phyloP scores from a whole-genome alignment of 2,797 vertebrate genomes.

The Danio jaintianensis region DNA sequence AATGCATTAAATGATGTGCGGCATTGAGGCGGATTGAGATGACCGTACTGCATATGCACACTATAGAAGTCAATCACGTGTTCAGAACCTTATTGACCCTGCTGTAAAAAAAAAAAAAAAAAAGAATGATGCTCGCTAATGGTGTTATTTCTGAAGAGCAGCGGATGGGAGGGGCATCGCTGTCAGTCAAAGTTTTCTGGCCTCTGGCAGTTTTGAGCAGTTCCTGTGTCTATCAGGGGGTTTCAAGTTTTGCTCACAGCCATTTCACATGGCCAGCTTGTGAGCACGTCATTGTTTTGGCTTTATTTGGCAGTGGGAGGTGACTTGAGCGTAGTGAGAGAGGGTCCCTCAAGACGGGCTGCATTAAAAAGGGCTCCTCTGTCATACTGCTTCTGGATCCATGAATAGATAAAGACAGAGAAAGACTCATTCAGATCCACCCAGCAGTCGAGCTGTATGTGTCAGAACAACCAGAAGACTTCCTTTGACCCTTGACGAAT shows the following conservation, averaged over 20 bases:
- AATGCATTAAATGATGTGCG: background rate
- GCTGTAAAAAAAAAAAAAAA: background rate
- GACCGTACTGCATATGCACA: background rate
- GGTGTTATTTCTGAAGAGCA: slow-evolving; percentile 1
- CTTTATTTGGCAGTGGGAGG: slow-evolving; percentile 82
- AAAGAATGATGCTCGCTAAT: background rate
- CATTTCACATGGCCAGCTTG: slow-evolving; percentile 78
- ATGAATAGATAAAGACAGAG: slow-evolving; percentile 13
- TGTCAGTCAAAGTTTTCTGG: slow-evolving; percentile 42
- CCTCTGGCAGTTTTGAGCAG: slow-evolving; percentile 68
- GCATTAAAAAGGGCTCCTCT: slow-evolving; percentile 65
- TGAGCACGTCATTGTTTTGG: slow-evolving; percentile 74
- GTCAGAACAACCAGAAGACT: background rate
- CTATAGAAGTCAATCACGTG: background rate
- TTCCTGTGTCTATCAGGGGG: slow-evolving; percentile 63
- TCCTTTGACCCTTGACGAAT: background rate
- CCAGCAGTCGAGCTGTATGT: slow-evolving; percentile 19
- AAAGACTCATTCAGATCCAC: slow-evolving; percentile 17
- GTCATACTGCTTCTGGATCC: slow-evolving; percentile 20
- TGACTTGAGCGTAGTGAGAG: slow-evolving; percentile 66
- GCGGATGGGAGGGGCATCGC: slow-evolving; percentile 46
- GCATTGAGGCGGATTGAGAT: background rate
- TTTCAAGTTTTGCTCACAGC: slow-evolving; percentile 64
- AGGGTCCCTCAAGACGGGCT: slow-evolving; percentile 69
- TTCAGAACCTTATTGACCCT: background rate